phyloP scores from a whole-genome alignment of 2,888 invertebrate species.

The Euplagia quadripunctaria region DNA sequence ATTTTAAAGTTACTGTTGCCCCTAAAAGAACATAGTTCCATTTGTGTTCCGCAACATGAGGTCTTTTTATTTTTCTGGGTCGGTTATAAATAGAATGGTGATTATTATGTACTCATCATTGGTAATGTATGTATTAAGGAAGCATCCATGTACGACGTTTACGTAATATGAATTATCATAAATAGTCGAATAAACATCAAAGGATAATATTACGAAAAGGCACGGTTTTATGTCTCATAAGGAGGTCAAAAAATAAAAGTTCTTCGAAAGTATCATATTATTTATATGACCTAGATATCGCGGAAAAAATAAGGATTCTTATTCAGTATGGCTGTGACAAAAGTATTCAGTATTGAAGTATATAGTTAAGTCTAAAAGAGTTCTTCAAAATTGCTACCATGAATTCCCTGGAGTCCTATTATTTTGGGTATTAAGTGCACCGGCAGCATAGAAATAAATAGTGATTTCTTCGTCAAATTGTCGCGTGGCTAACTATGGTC shows the following conservation, averaged over 20 bases:
- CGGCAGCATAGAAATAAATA: too few relatives aligned
- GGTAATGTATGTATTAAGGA: too few relatives aligned
- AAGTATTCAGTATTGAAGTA: neutral
- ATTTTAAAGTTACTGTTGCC: too few relatives aligned
- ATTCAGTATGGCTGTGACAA: neutral
- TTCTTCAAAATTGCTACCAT: neutral
- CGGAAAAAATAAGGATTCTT: neutral
- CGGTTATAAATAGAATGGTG: too few relatives aligned
- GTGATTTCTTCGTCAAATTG: too few relatives aligned
- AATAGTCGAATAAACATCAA: neutral
- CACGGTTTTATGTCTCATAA: neutral
- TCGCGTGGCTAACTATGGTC: too few relatives aligned
- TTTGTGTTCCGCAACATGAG: too few relatives aligned
- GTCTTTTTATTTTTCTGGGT: too few relatives aligned
- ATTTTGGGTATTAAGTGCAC: neutral
- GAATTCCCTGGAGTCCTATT: neutral
- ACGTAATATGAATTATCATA: neutral
- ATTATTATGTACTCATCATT: too few relatives aligned
- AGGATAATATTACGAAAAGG: conserved; percentile 4
- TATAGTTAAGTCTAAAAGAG: neutral
- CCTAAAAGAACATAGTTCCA: too few relatives aligned
- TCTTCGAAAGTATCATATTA: neutral
- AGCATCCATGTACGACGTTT: too few relatives aligned
- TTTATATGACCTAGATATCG: neutral
- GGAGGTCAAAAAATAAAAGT: conserved; percentile 4